Evolutionary conservation across 2,113 vertebrate genomes (phyloP).

Genomic region (Pristiophorus japonicus): DNA sequence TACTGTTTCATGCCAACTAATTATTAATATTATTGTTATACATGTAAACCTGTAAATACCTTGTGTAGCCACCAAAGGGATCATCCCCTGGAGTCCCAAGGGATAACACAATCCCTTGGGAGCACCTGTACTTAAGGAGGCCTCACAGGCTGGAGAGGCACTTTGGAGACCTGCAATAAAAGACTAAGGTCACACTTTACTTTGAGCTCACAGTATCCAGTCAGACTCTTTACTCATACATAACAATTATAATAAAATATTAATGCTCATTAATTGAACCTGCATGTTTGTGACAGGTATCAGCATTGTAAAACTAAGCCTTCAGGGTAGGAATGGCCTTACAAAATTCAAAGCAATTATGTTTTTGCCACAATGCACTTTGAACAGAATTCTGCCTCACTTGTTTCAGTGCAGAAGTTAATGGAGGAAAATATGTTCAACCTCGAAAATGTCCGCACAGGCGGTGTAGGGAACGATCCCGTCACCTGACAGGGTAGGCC

Average conservation of each 20-base stretch:
- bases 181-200: too few relatives aligned
- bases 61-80: too few relatives aligned
- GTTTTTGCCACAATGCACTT: not conserved
- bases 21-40: too few relatives aligned
- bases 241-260: conserved; percentile 23
- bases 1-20: not conserved
- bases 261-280: not conserved
- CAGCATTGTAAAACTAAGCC: not conserved
- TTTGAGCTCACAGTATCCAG: too few relatives aligned
- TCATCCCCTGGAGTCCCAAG: too few relatives aligned
- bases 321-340: not conserved
- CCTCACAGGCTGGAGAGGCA: too few relatives aligned
- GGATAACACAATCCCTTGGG: too few relatives aligned
- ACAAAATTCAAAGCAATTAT: not conserved
- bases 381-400: not conserved
- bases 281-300: not conserved
- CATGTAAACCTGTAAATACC: too few relatives aligned
- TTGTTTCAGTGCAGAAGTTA: not conserved
- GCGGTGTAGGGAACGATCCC: not conserved
- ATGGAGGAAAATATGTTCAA: not conserved
- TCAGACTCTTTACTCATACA: too few relatives aligned
- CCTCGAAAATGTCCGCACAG: not conserved
- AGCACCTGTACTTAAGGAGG: too few relatives aligned
- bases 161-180: too few relatives aligned
- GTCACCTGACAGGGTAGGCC: not conserved